Evolutionary conservation across 2,797 vertebrate species (phyloP).

Genomic region (Anomalospiza imberbis): DNA sequence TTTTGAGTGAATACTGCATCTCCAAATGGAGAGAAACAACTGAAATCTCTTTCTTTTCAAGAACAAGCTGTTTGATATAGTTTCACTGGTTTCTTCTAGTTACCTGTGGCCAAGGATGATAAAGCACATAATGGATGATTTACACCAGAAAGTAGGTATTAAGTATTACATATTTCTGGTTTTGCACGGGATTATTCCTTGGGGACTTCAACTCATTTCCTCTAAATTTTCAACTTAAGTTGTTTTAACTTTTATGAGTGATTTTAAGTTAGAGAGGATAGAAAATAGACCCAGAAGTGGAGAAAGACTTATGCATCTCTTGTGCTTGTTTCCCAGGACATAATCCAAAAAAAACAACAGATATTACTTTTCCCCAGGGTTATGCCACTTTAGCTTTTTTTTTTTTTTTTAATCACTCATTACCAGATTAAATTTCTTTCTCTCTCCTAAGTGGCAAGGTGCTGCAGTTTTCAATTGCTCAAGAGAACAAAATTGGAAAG

Average conservation of each 20-base stretch:
- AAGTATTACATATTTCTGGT: neutral
- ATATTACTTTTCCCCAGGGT: neutral
- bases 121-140: neutral
- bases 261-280: neutral
- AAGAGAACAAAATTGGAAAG: neutral
- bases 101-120: neutral
- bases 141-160: neutral
- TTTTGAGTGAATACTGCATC: neutral
- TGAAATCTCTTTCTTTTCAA: neutral
- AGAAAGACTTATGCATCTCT: neutral
- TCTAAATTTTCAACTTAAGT: neutral
- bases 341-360: neutral
- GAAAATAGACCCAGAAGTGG: neutral
- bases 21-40: neutral
- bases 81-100: neutral
- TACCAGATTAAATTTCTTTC: neutral
- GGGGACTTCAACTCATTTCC: neutral
- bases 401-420: neutral
- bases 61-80: neutral
- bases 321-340: neutral
- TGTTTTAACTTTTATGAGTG: neutral
- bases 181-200: neutral
- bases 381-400: neutral
- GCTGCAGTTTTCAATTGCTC: neutral
- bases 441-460: neutral